These are phyloP conservation scores for Eutrigla gurnardus DNA, from an alignment of 2,797 vertebrate genomes.

Conservation along the genomic window DNA sequence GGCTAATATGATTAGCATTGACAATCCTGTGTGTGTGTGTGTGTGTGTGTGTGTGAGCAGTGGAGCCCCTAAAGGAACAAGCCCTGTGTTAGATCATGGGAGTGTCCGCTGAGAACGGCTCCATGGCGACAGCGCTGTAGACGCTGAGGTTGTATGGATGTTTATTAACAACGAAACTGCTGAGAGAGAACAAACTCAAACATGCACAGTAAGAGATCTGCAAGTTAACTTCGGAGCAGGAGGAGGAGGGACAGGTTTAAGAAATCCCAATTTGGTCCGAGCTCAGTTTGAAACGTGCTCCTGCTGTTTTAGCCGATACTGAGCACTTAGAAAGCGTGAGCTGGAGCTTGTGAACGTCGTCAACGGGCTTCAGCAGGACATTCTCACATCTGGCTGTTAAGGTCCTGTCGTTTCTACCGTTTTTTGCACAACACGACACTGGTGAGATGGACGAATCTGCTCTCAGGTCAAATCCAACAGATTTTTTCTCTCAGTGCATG, in stretches of 20 bases:
- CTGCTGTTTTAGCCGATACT: conserved; percentile 40
- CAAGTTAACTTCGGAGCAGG: neutral
- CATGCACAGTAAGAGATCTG: conserved; percentile 15
- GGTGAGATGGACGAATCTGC: neutral
- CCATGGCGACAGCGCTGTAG: conserved; percentile 16
- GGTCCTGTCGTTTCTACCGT: conserved; percentile 3
- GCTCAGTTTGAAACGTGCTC: conserved; percentile 43
- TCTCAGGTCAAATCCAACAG: neutral
- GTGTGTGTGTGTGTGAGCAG: conserved; percentile 8
- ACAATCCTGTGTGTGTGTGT: conserved; percentile 38
- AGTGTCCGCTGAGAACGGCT: conserved; percentile 13
- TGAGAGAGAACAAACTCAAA: conserved; percentile 15
- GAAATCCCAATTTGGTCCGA: conserved; percentile 42
- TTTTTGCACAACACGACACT: neutral
- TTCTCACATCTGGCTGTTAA: conserved; percentile 6
- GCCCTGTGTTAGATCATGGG: conserved; percentile 3
- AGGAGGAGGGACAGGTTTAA: conserved; percentile 14
- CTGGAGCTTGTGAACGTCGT: conserved; percentile 27
- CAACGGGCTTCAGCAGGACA: conserved; percentile 8
- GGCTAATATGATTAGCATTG: conserved; percentile 75
- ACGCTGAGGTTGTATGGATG: conserved; percentile 13
- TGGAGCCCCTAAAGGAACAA: neutral
- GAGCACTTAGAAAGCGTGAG: conserved; percentile 21
- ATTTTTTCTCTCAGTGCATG: conserved; percentile 3
- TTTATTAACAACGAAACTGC: conserved; percentile 9